Conservation (phyloP, 2,113 vertebrate species). For the Clarias batrachus region DNA sequence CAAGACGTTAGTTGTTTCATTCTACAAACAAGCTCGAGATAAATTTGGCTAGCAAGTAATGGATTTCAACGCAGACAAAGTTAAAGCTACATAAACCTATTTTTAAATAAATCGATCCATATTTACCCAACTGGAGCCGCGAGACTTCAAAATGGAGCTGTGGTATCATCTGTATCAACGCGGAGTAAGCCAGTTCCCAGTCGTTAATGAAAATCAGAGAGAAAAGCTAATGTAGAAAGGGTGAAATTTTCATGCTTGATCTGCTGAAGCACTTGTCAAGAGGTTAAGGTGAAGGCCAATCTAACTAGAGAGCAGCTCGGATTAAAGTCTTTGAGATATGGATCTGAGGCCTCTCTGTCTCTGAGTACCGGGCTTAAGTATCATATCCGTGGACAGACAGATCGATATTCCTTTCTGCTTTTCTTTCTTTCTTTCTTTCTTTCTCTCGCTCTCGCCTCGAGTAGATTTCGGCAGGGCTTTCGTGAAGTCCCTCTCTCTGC, state of each 20-base stretch:
- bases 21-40: neutral
- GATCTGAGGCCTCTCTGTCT: constrained; percentile 83
- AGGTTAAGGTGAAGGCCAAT: constrained; percentile 81
- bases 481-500: constrained; percentile 82
- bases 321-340: constrained; percentile 92
- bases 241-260: constrained; percentile 78
- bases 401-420: constrained; percentile 86
- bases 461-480: constrained; percentile 91
- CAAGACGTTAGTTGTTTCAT: neutral
- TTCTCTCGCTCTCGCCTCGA: constrained; percentile 79
- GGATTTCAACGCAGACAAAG: neutral
- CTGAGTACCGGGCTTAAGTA: constrained; percentile 91
- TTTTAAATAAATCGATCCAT: neutral
- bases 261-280: constrained; percentile 78
- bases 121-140: neutral
- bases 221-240: constrained; percentile 63
- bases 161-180: neutral
- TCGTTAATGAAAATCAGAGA: constrained; percentile 9
- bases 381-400: constrained; percentile 95
- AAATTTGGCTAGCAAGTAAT: neutral
- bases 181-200: neutral
- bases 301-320: constrained; percentile 76
- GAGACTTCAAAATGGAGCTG: neutral
- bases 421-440: constrained; percentile 78
- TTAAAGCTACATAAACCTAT: neutral